phyloP scores from a whole-genome alignment of 2,797 vertebrate species.

The Lutjanus argentimaculatus region DNA sequence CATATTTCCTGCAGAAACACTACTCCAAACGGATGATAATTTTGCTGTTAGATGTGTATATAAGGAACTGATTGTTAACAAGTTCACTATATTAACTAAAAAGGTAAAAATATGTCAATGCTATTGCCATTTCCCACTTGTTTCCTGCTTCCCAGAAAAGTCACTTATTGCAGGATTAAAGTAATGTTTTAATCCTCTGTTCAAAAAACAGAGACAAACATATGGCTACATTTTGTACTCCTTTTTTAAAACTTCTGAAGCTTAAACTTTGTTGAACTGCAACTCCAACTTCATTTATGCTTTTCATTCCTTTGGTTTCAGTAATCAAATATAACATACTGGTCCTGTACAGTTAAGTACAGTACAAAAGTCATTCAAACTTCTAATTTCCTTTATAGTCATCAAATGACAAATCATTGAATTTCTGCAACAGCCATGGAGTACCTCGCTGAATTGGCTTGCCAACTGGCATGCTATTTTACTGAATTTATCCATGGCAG shows the following conservation, averaged over 20 bases:
- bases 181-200: background rate
- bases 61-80: background rate
- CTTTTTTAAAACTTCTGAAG: background rate
- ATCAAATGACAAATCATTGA: background rate
- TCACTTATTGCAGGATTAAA: background rate
- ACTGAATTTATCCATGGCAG: conserved; percentile 14
- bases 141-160: background rate
- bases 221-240: background rate
- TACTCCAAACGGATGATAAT: background rate
- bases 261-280: background rate
- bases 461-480: conserved; percentile 11
- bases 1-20: background rate
- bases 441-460: background rate
- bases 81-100: background rate
- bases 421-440: background rate
- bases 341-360: background rate
- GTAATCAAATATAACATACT: background rate
- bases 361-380: background rate
- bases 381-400: background rate
- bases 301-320: background rate
- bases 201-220: background rate
- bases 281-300: background rate
- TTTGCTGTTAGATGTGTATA: background rate
- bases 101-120: background rate
- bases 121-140: background rate